Evolutionary conservation across 92 coral and sea anemone genomes (phyloP), one percentile per base, ranked within the genome.

Genomic region (Palythoa heliodiscus): DNA sequence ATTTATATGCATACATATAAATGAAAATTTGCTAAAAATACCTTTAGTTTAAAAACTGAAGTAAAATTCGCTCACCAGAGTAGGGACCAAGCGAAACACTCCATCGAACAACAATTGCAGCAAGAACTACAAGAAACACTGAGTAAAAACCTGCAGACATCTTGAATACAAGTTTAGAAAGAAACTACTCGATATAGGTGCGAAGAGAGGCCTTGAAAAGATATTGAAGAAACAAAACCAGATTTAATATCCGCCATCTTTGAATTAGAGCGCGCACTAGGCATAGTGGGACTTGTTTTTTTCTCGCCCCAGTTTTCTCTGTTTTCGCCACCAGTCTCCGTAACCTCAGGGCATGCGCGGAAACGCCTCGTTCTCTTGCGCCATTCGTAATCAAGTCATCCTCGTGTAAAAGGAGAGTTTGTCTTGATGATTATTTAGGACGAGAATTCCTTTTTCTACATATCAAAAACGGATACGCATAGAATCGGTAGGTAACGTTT

Each of bases 61-160:
- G n/a, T n/a, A n/a, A n/a, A n/a, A n/a, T n/a, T n/a, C n/a, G 35
- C 87, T 76, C 84, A 94, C 99, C 99, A 23, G 99, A 94, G 86
- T 96, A 96, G 22, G 95, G 89, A 29, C 95, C 90, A n/a, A 96
- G 77, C 15, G 99, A 96, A 47, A 96, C 97, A 79, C 96, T 82
- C 93, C 99, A 96, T 38, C 99, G 94, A 14, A 89, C 92, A 24
- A 94, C 71, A 74, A 92, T 70, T 25, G 96, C 89, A 19, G 88
- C 89, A 20, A 96, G 83, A 63, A 93, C 86, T 50, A 93, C 91
- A 67, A 94, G 77, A 55, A 85, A 72, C 43, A 91, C 94, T 63
- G 93, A 88, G 73, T 94, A 94, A 83, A 94, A 95, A 9, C 86
- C 89, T 78, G 91, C 97, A 35, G 97, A 92, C 99, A 94, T 96